phyloP scores from a whole-genome alignment of 2,888 invertebrate species.

The Tetranychus truncatus region DNA sequence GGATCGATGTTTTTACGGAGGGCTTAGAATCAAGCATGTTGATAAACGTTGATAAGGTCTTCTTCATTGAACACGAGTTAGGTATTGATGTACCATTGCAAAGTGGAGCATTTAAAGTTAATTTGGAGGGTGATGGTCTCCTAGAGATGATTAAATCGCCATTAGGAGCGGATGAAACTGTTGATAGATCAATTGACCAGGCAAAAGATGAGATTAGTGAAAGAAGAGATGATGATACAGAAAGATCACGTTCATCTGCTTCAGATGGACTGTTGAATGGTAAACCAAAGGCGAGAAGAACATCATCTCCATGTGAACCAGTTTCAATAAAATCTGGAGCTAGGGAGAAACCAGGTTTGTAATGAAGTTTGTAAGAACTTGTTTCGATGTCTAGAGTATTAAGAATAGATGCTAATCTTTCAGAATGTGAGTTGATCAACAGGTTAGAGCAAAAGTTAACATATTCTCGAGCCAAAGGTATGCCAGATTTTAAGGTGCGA shows the following conservation, averaged over 20 bases:
- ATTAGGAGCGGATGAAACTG: neutral
- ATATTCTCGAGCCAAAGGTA: constrained; percentile 17
- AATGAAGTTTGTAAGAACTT: constrained; percentile 29
- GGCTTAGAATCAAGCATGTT: neutral
- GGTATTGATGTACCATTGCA: neutral
- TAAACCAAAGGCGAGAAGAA: constrained; percentile 24
- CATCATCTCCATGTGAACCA: constrained; percentile 27
- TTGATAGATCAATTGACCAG: neutral
- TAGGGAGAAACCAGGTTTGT: constrained; percentile 28
- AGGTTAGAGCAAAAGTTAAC: constrained; percentile 25
- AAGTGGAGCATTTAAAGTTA: neutral
- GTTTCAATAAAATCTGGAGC: constrained; percentile 23
- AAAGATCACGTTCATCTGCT: constrained; percentile 14
- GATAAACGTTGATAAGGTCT: neutral
- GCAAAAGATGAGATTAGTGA: neutral
- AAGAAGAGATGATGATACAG: neutral
- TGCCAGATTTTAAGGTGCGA: neutral
- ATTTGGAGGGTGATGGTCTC: neutral
- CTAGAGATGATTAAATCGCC: neutral
- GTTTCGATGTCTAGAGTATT: constrained; percentile 19
- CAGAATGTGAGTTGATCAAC: constrained; percentile 22
- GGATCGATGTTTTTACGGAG: neutral
- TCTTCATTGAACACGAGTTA: neutral
- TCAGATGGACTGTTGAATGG: constrained; percentile 2
- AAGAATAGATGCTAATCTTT: constrained; percentile 16